These are phyloP conservation scores for Tanypteryx hageni DNA, from an alignment of 2,888 invertebrate species.

Conservation along the genomic window DNA sequence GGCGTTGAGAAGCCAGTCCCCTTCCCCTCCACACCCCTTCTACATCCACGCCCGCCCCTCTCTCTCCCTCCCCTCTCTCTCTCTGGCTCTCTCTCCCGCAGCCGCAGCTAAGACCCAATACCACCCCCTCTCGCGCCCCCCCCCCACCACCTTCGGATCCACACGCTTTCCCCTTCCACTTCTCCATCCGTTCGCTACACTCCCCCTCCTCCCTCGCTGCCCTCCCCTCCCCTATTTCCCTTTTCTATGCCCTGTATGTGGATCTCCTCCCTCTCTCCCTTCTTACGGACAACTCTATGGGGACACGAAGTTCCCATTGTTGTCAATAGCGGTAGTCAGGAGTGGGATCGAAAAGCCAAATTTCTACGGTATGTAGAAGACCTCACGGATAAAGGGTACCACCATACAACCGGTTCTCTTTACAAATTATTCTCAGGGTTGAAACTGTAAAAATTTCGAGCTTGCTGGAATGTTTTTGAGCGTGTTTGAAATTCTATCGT, in stretches of 20 bases:
- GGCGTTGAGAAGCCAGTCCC: constrained; percentile 46
- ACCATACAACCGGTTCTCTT: not conserved
- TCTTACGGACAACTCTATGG: constrained; percentile 31
- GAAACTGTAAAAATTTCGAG: no score
- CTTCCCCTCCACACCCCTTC: constrained; percentile 24
- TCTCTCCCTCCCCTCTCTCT: not conserved
- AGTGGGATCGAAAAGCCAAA: constrained; percentile 45
- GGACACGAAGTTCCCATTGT: constrained; percentile 52
- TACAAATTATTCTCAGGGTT: not conserved
- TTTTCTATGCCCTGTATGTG: constrained; percentile 9
- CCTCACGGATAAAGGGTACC: not conserved
- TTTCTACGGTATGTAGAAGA: not conserved
- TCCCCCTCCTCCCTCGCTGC: not conserved
- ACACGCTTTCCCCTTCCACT: not conserved
- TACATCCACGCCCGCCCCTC: not conserved
- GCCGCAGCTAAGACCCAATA: constrained; percentile 14
- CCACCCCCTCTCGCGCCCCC: not conserved
- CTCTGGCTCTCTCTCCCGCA: not conserved
- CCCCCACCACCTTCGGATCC: not conserved
- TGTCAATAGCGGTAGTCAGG: not conserved
- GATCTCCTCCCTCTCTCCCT: constrained; percentile 12
- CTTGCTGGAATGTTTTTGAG: no score
- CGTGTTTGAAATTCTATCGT: no score
- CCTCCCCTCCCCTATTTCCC: not conserved
- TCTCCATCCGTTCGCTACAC: not conserved